These are phyloP conservation scores for Cremastobaeus sp. DNA, from an alignment of 2,888 invertebrate species.

Conservation along the genomic window DNA sequence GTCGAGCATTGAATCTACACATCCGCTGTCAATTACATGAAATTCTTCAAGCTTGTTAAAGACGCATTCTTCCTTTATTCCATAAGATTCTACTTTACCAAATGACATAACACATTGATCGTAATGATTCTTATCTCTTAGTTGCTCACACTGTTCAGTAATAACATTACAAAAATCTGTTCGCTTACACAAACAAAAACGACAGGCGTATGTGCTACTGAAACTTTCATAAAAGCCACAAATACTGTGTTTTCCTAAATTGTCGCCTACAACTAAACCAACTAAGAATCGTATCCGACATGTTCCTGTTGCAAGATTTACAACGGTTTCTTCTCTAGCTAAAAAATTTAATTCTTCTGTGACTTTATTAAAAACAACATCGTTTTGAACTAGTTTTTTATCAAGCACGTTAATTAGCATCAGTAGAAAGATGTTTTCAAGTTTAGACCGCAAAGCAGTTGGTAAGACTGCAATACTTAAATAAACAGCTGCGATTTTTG, in stretches of 20 bases:
- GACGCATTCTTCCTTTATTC: constrained; percentile 18
- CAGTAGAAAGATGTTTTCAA: neutral
- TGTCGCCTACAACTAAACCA: constrained; percentile 44
- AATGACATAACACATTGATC: neutral
- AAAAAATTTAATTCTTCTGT: constrained; percentile 9
- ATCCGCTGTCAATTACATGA: constrained; percentile 1
- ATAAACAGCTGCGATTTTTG: constrained; percentile 13
- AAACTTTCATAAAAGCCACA: constrained; percentile 44
- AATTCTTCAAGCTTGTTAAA: constrained; percentile 13
- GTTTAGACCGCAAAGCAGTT: neutral
- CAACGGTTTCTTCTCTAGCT: constrained; percentile 30
- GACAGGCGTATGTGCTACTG: constrained; percentile 20
- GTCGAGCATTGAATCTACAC: constrained; percentile 12
- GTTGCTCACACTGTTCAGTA: neutral
- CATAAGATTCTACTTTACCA: neutral
- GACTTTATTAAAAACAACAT: neutral
- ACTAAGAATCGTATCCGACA: constrained; percentile 1
- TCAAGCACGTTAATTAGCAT: neutral
- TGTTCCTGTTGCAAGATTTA: neutral
- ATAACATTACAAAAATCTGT: constrained; percentile 14
- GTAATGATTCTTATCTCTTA: neutral
- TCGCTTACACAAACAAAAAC: constrained; percentile 25
- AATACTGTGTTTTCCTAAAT: constrained; percentile 39
- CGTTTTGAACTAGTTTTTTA: neutral
- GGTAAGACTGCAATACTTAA: neutral